Evolutionary conservation across 2,113 vertebrate species (phyloP), one percentile per base, ranked within the genome.

Genomic region (Epinephelus cyanopodus): DNA sequence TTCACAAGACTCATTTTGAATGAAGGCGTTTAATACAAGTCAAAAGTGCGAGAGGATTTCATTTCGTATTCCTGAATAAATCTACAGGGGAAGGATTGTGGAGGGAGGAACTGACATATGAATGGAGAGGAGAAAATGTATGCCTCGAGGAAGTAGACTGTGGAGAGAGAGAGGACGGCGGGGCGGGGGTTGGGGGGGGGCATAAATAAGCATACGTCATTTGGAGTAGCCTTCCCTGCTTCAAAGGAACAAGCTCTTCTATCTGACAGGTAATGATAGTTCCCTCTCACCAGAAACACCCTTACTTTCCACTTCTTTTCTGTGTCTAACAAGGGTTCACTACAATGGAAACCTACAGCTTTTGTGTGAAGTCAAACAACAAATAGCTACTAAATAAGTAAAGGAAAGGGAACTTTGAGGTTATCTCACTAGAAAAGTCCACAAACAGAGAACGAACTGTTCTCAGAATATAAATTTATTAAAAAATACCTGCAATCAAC

Each of bases 31-130:
- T 90, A 89, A 93, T 87, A 48, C 50, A 74, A 92, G 86, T 92
- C 89, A 87, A 86, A 86, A 88, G 83, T 86, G 87, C 71, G 25
- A 83, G 78, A 85, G 85, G 87, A 89, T 90, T 91, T 88, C 73
- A 86, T 88, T 88, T 85, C 27, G n/a, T 85, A 84, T 84, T 89
- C 74, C 77, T 82, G 76, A 89, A 85, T 85, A 85, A 87, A 90
- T 90, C 86, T 89, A 77, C 62, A 42, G 75, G 82, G 70, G 83
- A 71, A 69, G 68, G 86, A 77, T 71, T 83, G 84, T 67, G 71
- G 72, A 74, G 76, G 64, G 76, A 83, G 78, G 68, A 79, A 80
- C 54, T 84, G 84, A 89, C 84, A 81, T 70, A 3, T 89, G 87
- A 93, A 90, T 91, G 81, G 86, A 89, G 82, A 73, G 71, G 61